Conservation (phyloP, 2,797 vertebrate species). For the Rhinichthys osculus region DNA sequence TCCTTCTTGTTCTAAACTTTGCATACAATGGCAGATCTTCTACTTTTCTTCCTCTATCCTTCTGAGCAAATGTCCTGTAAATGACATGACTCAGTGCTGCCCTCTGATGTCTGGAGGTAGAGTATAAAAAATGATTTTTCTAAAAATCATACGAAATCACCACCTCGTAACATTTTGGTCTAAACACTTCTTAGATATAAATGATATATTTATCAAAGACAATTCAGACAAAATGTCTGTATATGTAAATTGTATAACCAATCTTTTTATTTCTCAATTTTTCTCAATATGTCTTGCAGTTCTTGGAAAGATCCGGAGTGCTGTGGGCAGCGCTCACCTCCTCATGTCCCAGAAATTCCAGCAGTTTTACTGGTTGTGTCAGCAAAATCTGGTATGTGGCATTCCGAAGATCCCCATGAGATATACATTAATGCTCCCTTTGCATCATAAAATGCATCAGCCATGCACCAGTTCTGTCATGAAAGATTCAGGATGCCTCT, state of each 20-base stretch:
- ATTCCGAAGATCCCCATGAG: slow-evolving; percentile 7
- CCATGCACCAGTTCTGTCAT: slow-evolving; percentile 13
- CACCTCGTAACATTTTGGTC: neutral
- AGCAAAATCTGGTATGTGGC: slow-evolving; percentile 96
- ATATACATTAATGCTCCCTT: neutral
- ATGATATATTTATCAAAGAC: neutral
- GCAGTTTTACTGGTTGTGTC: slow-evolving; percentile 99
- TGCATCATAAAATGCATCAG: neutral
- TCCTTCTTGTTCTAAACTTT: too few species aligned
- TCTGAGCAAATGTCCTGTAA: too few species aligned
- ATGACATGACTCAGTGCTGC: too few species aligned
- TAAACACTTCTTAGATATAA: neutral
- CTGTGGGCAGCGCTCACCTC: slow-evolving; percentile 61
- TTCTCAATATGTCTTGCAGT: slow-evolving; percentile 56
- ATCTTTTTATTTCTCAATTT: neutral
- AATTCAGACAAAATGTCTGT: neutral
- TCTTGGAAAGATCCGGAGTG: slow-evolving; percentile 63
- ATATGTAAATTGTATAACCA: neutral
- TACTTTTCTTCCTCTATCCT: too few species aligned
- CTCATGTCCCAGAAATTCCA: slow-evolving; percentile 98
- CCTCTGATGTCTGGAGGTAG: too few species aligned
- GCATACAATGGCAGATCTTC: too few species aligned
- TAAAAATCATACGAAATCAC: neutral
- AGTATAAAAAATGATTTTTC: neutral
- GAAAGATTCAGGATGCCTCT: neutral